Base-by-base conservation (phyloP, 1,140 invertebrate genomes). In the Venturia canescens region DNA sequence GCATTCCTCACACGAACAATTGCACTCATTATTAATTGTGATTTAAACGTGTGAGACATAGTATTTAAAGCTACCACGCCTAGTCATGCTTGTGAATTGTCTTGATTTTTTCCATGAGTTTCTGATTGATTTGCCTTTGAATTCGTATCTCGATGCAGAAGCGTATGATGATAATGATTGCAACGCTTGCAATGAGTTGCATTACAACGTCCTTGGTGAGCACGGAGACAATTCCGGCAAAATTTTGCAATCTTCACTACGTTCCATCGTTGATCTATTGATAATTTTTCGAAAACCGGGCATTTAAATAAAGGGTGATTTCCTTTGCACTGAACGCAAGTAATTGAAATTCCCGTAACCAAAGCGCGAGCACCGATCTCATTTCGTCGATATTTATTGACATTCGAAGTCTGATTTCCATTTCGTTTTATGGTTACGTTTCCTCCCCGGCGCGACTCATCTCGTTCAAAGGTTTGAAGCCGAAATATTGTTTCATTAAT, bases 1-100 rank as follows among this genome's bases (percentile, higher is more conserved):
- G 26, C n/a, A 53, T 77, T 29, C 63, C 44, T 60, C n/a, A 83
- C 50, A 11, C 79, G 78, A 31, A 84, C 57, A 16, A 72, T 16
- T 2, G 80, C 80, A 50, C 80, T 84, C 78, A 81, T 48, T 77
- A 84, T 82, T 23, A 84, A 57, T 34, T 80, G 69, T n/a, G 69
- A 48, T 71, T 57, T 75, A 34, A 21, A 63, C 21, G 23, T 38
- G 70, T 53, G 63, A 63, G 63, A 81, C 76, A 26, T 53, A 69
- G 80, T 72, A 63, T 50, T 80, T 31, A 13, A 70, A 78, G 18
- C 76, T 44, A n/a, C 57, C 1, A 23, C 48, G 29, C 21, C 63
- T 50, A 38, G 38, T 66, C 31, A 70, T 80, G n/a, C n/a, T 48
- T 29, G 75, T 9, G n/a, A 27, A 27, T 63, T 57, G 18, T 26